Base-by-base conservation (phyloP, 1,140 invertebrate genomes). In the Tetramorium alpestre region DNA sequence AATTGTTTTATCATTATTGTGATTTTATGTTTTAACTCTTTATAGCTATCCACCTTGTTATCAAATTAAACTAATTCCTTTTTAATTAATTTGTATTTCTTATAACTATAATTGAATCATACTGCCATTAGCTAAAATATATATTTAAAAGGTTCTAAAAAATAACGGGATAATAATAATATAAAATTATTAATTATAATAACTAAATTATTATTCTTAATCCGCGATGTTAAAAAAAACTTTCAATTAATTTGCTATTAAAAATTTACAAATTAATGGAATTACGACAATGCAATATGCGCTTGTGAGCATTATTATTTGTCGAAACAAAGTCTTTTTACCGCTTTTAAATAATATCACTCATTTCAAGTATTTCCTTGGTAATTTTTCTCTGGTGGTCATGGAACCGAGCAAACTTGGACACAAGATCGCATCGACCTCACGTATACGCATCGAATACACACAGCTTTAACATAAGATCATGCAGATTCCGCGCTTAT, bases 391-490 rank as follows among this genome's bases (percentile, higher is more conserved):
- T 80, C 62, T 22, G 33, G 47, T 38, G 44, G 28, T n/a, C 28
- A 58, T 11, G 62, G 49, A 54, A 70, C 18, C 25, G 65, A 47
- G 44, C 25, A 60, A 84, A 38, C 44, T 25, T 18, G 18, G n/a
- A 47, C 41, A 60, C 41, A 47, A 60, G 18, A 47, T 73, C 41
- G 41, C 54, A 73, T 47, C 67, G 33, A 72, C 25, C 41, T 58
- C 78, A 72, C n/a, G 10, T 33, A 75, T 56, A 73, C 54, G 41
- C 41, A 60, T 25, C 18, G 60, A 58, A 82, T 28, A 72, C 65
- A 56, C 58, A 84, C 69, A 84, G 80, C 80, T 84, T 84, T 84
- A 84, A 25, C 67, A 84, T 84, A 84, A 84, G 69, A 47, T 60
- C 6, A 73, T 56, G 69, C 69, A 84, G 75, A 73, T 60, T 13